Percentiles rank a stretch among this genome's conserved stretches.
phyloP scores from a whole-genome alignment of 2,797 vertebrate species.

The Emydoidea blandingii region DNA sequence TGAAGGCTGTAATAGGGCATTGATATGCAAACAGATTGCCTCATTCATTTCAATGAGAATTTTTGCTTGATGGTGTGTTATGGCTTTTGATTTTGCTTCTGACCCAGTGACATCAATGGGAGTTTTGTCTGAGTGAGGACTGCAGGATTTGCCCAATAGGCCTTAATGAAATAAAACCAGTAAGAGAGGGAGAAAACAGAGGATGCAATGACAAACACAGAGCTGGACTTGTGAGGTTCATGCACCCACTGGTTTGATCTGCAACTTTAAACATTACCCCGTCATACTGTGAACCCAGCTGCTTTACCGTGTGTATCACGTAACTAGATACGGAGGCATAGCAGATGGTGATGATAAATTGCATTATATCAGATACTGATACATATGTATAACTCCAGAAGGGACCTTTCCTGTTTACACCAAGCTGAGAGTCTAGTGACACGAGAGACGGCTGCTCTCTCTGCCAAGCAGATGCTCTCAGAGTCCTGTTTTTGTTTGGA shows the following conservation, averaged over 20 bases:
- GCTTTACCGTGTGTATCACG: fast-evolving
- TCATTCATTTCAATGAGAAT: background rate
- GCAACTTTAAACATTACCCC: background rate
- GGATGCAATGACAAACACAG: background rate
- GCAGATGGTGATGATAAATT: fast-evolving
- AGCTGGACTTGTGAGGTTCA: background rate
- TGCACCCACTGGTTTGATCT: background rate
- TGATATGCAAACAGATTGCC: background rate
- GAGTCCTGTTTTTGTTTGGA: background rate
- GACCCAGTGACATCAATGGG: background rate
- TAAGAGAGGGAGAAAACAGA: background rate
- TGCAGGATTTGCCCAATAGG: background rate
- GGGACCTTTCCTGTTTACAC: background rate
- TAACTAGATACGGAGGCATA: background rate
- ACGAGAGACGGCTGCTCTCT: background rate
- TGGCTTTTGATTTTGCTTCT: background rate
- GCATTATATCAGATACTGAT: fast-evolving
- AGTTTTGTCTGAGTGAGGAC: background rate
- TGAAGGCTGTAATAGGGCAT: fast-evolving
- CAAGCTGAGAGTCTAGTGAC: fast-evolving
- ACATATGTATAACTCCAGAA: fast-evolving
- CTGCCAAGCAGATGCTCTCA: background rate
- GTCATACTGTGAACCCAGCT: background rate
- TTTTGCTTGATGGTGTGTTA: fast-evolving
- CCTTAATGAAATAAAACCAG: background rate